These are phyloP conservation scores for Digitonthophagus gazella DNA, from an alignment of 2,888 invertebrate species.

Conservation along the genomic window DNA sequence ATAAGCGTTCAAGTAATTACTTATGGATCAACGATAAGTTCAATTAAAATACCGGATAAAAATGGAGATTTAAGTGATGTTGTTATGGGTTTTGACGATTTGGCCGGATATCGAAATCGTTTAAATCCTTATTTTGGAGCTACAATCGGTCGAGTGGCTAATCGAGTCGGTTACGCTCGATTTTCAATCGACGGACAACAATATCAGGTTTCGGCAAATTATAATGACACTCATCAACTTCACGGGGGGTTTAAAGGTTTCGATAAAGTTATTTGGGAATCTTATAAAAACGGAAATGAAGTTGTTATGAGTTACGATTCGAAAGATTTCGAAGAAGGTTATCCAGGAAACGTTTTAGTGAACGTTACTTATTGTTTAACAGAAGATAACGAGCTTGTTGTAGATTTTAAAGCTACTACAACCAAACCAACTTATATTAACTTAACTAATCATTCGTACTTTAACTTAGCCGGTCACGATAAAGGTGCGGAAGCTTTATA, in stretches of 20 bases:
- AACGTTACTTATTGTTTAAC: constrained; percentile 70
- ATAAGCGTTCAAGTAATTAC: constrained; percentile 70
- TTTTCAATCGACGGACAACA: constrained; percentile 67
- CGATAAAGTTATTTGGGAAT: constrained; percentile 75
- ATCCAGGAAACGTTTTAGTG: constrained; percentile 78
- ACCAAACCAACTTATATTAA: constrained; percentile 81
- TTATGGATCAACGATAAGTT: constrained; percentile 84
- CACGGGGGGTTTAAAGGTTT: constrained; percentile 86
- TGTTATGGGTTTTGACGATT: constrained; percentile 77
- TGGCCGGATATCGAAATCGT: constrained; percentile 68
- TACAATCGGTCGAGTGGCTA: constrained; percentile 83
- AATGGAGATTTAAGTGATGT: constrained; percentile 73
- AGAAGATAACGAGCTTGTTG: constrained; percentile 69
- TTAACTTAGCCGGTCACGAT: constrained; percentile 91
- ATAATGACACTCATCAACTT: constrained; percentile 65
- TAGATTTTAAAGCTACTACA: constrained; percentile 73
- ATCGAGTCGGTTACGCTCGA: constrained; percentile 70
- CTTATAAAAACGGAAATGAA: constrained; percentile 58
- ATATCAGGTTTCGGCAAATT: constrained; percentile 72
- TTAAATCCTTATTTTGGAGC: constrained; percentile 86
- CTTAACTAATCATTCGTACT: constrained; percentile 85
- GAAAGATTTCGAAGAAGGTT: constrained; percentile 81
- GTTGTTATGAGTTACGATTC: constrained; percentile 76
- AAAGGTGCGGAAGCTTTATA: constrained; percentile 63
- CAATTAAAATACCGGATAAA: constrained; percentile 75